A percentile compares a stretch with the other conserved stretches of the same genome.
These are phyloP conservation scores for Caenorhabditis doughertyi DNA, from an alignment of 2,888 invertebrate genomes.

Conservation along the genomic window DNA sequence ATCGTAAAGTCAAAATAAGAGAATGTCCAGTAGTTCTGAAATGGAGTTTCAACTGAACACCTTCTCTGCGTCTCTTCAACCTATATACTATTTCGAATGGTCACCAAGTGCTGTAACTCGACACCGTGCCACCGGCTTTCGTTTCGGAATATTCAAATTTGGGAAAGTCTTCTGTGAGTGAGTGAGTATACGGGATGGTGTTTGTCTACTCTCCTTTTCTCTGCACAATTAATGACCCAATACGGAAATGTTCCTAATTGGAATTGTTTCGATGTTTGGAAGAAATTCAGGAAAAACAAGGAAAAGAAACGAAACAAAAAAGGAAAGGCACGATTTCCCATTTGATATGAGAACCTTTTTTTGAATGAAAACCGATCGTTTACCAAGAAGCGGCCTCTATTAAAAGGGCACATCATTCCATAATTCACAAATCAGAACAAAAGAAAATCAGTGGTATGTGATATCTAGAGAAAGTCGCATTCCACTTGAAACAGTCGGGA, in stretches of 20 bases:
- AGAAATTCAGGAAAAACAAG: conserved; percentile 5
- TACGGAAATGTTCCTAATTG: conserved; percentile 49
- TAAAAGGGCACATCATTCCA: too few species aligned
- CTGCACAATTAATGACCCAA: conserved; percentile 45
- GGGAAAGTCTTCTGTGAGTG: neutral
- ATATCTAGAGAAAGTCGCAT: conserved; percentile 30
- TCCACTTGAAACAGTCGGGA: conserved; percentile 39
- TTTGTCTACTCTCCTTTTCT: conserved; percentile 18
- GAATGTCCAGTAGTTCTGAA: conserved; percentile 59
- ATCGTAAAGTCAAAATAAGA: conserved; percentile 59
- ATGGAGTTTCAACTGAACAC: conserved; percentile 50
- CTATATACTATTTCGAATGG: conserved; percentile 19
- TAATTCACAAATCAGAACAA: neutral
- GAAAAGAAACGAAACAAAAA: neutral
- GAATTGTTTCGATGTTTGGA: conserved; percentile 21
- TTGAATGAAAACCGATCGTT: too few species aligned
- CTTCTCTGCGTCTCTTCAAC: conserved; percentile 43
- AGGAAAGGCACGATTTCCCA: neutral
- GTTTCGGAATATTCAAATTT: conserved; percentile 62
- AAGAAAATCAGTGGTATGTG: conserved; percentile 11
- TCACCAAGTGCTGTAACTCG: conserved; percentile 60
- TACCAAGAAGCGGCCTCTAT: too few species aligned
- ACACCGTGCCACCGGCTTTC: conserved; percentile 50
- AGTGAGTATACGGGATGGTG: conserved; percentile 28
- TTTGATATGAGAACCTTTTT: too few species aligned